Conservation (phyloP, 2,797 vertebrate species). For the Anisognathus igniventris region DNA sequence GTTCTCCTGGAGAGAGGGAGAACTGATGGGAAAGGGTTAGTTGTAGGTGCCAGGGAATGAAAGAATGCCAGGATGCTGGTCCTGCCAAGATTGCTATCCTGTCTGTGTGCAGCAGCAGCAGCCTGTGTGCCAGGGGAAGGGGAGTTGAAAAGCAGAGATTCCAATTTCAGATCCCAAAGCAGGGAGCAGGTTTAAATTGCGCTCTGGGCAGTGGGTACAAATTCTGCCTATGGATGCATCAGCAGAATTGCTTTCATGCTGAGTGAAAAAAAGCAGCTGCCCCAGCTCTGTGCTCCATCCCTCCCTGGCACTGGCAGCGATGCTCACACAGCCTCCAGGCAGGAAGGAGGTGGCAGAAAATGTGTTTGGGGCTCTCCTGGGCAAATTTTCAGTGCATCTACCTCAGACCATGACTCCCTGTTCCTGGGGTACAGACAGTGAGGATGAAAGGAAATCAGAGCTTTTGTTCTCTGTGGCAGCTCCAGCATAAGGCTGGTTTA, state of each 20-base stretch:
- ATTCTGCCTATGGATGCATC: background rate
- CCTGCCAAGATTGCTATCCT: background rate
- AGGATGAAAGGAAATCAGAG: background rate
- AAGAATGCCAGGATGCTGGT: background rate
- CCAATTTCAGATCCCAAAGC: background rate
- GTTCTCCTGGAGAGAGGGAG: background rate
- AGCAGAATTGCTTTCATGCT: background rate
- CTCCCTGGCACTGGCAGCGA: fast-evolving
- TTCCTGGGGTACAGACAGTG: background rate
- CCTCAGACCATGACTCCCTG: background rate
- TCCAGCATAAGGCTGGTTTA: background rate
- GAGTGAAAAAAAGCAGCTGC: background rate
- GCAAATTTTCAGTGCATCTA: background rate
- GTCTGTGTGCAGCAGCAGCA: background rate
- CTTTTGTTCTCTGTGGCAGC: background rate
- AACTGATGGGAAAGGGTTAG: background rate
- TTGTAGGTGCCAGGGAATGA: background rate
- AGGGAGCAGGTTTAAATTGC: background rate
- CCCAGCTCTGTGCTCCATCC: background rate
- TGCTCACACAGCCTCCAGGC: background rate
- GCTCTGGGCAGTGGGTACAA: background rate
- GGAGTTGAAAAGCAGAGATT: background rate
- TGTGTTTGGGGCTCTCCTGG: background rate
- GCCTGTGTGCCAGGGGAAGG: background rate
- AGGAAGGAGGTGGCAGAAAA: background rate